Evolutionary conservation across 2,888 invertebrate species (phyloP), one percentile per base, ranked within the genome.

Genomic region (Coleophora deauratella): DNA sequence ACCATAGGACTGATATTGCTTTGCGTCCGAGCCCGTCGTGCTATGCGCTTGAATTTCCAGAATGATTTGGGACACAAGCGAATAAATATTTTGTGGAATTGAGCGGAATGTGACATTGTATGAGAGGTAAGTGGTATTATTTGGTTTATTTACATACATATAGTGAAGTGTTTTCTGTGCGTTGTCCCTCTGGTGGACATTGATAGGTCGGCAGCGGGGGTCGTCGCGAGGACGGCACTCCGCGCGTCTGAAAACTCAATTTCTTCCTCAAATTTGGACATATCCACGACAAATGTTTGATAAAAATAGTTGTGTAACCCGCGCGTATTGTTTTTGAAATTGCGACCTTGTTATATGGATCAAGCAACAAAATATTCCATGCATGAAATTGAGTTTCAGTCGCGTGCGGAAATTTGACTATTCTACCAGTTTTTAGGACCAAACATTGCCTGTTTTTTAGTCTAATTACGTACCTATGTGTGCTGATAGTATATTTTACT

Each of bases 81-180:
- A 73, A 76, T 84, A 80, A 73, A 72, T 72, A 62, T 77, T 68
- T 65, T 74, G 72, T 75, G 76, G 75, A 77, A 81, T 81, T 84
- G 77, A 85, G 77, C 84, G 85, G 85, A 84, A 86, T 85, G 85
- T 85, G 85, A 85, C 85, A 84, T 84, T 77, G 82, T 76, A 84
- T 81, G 77, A 81, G 77, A 85, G 85, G 85, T 85, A 58, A 79
- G 84, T 76, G 53, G 41, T 51, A 50, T 55, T 64, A 66, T 72
- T 64, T 61, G 55, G 75, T 84, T 81, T 82, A 82, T 82, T 82
- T 84, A 82, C 81, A 76, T 82, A 41, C 39, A 35, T 3, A 37
- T 31, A 13, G 40, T 36, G 30, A 30, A 13, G 30, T 43, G 38
- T 58, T 59, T 60, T 63, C 62, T 53, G 62, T 66, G 58, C 58